phyloP scores from a whole-genome alignment of 1,140 invertebrate genomes.

The Latrodectus geometricus region DNA sequence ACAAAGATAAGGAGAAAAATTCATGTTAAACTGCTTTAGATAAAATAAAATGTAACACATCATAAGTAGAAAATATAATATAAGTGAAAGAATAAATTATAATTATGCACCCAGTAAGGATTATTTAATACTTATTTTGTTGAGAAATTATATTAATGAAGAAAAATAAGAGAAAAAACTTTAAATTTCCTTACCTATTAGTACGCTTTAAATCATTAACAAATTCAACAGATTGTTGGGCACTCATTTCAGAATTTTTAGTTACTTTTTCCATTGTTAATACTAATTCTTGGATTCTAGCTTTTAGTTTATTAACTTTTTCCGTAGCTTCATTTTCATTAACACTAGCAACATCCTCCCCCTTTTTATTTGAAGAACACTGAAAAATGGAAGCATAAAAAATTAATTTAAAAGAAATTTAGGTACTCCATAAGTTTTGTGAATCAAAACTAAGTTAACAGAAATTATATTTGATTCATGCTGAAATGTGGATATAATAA shows the following conservation, averaged over 20 bases:
- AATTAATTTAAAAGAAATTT: background rate
- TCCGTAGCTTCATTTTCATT: constrained; percentile 74
- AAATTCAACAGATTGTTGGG: constrained; percentile 79
- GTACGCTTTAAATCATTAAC: constrained; percentile 80
- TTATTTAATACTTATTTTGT: too few species aligned
- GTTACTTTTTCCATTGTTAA: constrained; percentile 80
- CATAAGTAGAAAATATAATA: too few species aligned
- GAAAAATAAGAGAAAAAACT: background rate
- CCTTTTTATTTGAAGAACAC: constrained; percentile 17
- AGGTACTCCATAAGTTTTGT: too few species aligned
- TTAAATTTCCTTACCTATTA: constrained; percentile 73
- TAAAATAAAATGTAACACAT: too few species aligned
- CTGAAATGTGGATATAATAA: background rate
- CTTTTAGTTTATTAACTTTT: constrained; percentile 78
- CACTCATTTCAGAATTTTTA: constrained; percentile 78
- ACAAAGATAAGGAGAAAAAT: too few species aligned
- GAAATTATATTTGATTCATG: background rate
- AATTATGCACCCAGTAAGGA: too few species aligned
- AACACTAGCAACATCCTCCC: constrained; percentile 69
- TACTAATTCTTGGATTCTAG: constrained; percentile 79
- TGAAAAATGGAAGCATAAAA: background rate
- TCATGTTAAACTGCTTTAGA: too few species aligned
- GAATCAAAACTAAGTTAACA: background rate
- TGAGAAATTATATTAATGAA: background rate
- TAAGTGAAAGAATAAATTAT: too few species aligned